Evolutionary conservation across 1,140 invertebrate genomes (phyloP), one percentile per base, ranked within the genome.

Genomic region (Drosophila lini): DNA sequence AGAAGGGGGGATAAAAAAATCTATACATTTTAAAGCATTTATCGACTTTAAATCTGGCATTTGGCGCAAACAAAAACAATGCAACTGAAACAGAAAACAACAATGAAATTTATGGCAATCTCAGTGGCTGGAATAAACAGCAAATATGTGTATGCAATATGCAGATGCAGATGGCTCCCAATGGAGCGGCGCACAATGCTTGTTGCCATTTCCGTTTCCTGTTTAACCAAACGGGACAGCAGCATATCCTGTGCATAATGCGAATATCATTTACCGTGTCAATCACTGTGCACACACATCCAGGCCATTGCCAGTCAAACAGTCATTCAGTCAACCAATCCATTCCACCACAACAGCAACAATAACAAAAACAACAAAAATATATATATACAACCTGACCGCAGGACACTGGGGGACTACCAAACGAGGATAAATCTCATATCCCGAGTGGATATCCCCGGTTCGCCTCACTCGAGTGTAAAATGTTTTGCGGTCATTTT

Each of bases 401-500:
- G 34, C 60, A 45, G 31, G 13, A 69, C 25, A 28, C 57, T 50
- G 52, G 52, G 52, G 50, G 52, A 34, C 15, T 38, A 22, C 16
- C 19, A 7, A 48, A 60, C 52, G 36, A 42, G 38, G 22, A 50
- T 53, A 36, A 76, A 62, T 16, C 48, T 5, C 48, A 65, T 56
- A 59, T 57, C 47, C 55, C 52, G 41, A 45, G 63, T 70, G 65
- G 28, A 58, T 52, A 53, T 74, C 56, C 68, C 44, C 47, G 71
- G 62, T 80, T 61, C 63, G 60, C 63, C 73, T 40, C 76, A 69
- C 32, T 84, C 80, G 81, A 74, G 69, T 88, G 88, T 84, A 75
- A 89, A 89, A 90, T 89, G 84, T 90, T 78, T 89, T 89, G 84
- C 84, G 84, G 84, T 89, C 85, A 89, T 89, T 89, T 89, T 89